Conservation (phyloP, 2,113 vertebrate genomes). For the Gymnarchus niloticus region DNA sequence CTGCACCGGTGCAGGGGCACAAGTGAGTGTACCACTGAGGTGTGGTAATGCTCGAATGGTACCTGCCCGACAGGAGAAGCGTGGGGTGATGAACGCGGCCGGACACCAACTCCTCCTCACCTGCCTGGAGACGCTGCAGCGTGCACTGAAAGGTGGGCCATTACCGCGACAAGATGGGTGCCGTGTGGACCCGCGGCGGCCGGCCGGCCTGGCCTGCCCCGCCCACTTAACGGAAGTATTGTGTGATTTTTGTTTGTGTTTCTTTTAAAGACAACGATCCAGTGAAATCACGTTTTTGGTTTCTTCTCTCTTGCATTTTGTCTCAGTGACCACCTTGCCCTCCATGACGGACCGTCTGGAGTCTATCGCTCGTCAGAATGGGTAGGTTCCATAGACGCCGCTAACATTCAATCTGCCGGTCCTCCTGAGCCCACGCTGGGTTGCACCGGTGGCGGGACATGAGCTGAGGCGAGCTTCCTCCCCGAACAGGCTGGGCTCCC, state of each 20-base stretch:
- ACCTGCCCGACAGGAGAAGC: conserved; percentile 75
- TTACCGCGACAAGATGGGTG: not conserved
- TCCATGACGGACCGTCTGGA: conserved; percentile 96
- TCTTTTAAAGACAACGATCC: not conserved
- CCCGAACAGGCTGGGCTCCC: conserved; percentile 77
- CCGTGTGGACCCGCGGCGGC: not conserved
- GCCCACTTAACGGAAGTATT: too few relatives aligned
- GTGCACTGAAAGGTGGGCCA: conserved; percentile 87
- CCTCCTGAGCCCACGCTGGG: not conserved
- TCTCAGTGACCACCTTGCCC: conserved; percentile 84
- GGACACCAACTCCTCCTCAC: conserved; percentile 88
- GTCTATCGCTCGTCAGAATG: conserved; percentile 91
- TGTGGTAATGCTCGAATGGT: not conserved
- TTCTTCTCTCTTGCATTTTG: not conserved
- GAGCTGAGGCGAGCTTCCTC: not conserved
- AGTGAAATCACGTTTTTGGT: not conserved
- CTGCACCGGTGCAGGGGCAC: not conserved
- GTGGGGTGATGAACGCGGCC: conserved; percentile 78
- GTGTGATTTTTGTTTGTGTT: not conserved
- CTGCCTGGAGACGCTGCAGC: conserved; percentile 92
- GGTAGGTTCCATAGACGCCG: conserved; percentile 59
- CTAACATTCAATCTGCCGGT: not conserved
- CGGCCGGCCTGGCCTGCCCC: too few relatives aligned
- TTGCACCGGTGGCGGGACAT: not conserved
- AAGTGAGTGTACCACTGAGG: not conserved